Conservation (phyloP, 2,113 vertebrate genomes). For the Python bivittatus region DNA sequence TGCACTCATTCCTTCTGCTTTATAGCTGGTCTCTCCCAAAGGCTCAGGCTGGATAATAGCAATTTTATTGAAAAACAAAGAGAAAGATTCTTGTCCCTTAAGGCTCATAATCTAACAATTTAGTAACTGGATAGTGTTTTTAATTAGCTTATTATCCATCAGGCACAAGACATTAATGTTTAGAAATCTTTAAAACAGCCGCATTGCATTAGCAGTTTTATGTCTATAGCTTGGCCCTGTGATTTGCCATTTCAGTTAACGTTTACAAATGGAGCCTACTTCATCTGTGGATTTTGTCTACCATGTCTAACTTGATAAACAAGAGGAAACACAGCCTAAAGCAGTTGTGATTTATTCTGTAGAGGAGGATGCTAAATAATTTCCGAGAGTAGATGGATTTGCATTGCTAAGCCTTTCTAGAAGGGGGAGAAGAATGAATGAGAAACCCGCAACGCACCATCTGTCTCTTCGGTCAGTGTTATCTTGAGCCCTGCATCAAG, state of each 20-base stretch:
- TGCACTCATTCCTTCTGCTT: conserved; percentile 18
- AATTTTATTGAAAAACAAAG: conserved; percentile 28
- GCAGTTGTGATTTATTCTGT: not conserved
- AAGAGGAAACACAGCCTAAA: not conserved
- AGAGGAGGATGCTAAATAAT: not conserved
- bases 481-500: not conserved
- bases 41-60: conserved; percentile 20
- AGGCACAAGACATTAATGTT: conserved; percentile 30
- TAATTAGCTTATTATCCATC: conserved; percentile 38
- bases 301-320: not conserved
- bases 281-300: not conserved
- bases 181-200: conserved; percentile 27
- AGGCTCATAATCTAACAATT: conserved; percentile 36
- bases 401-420: too few species aligned
- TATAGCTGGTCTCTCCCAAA: conserved; percentile 12
- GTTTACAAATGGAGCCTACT: not conserved
- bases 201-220: conserved; percentile 21
- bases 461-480: not conserved
- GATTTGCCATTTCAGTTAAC: conserved; percentile 30
- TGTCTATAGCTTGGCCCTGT: not conserved
- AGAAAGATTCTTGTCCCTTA: conserved; percentile 27
- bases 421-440: not conserved
- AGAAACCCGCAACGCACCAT: not conserved
- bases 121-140: conserved; percentile 25
- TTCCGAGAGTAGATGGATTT: not conserved